phyloP scores from a whole-genome alignment of 1,140 invertebrate species.

The Anoplophora glabripennis region DNA sequence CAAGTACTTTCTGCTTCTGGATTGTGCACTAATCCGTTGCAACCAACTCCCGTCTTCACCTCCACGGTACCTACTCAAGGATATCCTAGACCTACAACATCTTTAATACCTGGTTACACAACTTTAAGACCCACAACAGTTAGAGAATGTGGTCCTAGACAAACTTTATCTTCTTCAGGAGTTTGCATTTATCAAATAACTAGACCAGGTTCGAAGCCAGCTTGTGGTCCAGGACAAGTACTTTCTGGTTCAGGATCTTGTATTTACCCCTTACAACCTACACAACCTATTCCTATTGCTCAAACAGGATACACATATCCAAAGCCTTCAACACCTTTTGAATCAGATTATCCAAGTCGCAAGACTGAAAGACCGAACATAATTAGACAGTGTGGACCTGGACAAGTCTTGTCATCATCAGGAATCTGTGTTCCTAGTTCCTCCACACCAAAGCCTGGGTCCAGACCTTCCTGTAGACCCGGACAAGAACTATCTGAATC shows the following conservation, averaged over 20 bases:
- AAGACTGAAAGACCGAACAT: conserved; percentile 7
- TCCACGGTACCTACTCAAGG: too few species aligned
- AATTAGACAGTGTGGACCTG: conserved; percentile 1
- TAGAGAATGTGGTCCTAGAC: not conserved
- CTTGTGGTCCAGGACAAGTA: not conserved
- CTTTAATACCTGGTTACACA: not conserved
- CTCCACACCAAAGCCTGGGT: conserved; percentile 1
- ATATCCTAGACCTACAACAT: not conserved
- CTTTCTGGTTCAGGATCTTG: not conserved
- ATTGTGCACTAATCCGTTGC: not conserved
- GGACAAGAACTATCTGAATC: not conserved
- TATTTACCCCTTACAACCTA: not conserved
- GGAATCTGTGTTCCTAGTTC: conserved; percentile 1
- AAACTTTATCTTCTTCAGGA: not conserved
- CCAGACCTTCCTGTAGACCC: not conserved
- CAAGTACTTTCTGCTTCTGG: not conserved
- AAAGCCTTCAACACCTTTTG: not conserved
- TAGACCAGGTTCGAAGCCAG: not conserved
- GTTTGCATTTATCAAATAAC: not conserved
- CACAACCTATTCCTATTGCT: not conserved
- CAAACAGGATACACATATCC: not conserved
- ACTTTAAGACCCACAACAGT: not conserved
- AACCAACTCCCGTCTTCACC: too few species aligned
- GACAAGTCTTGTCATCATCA: not conserved
- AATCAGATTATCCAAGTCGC: not conserved